Evolutionary conservation across 2,797 vertebrate genomes (phyloP), one percentile per base, ranked within the genome.

Genomic region (Bradypodion ventrale): DNA sequence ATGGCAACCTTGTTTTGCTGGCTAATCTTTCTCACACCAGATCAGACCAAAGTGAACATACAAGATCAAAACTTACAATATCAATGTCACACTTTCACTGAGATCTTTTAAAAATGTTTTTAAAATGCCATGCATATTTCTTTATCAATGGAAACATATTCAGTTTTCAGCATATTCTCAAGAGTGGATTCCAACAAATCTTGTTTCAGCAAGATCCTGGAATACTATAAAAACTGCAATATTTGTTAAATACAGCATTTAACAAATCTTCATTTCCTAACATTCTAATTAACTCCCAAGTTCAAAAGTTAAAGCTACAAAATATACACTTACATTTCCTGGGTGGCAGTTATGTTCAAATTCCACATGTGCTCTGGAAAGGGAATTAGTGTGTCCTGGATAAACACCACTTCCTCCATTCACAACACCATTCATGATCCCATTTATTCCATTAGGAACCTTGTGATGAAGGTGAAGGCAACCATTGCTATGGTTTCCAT

Each of bases 391-490:
- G 65, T 96, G 97, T 44, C 92, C 90, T 0, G 97, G 91, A 93
- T 96, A 97, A 70, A 96, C 92, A 2, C 95, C 92, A 0, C 87
- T 87, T 40, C 89, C 93, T 89, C 92, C 94, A 0, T 94, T 95
- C 1, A 96, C 89, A 84, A 95, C 96, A 10, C 97, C 97, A 32
- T 95, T 97, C 92, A 96, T 1, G 0, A 96, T 87, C 72, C 97
- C 92, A 0, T 85, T 94, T 6, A 93, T 72, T 70, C 97, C 97
- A 0, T 95, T 97, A 8, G 96, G 90, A 25, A 96, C 93, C 72
- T 98, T 97, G 80, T 97, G 98, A 83, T 99, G 98, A 80, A 96
- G 87, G 29, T 99, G 98, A 6, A 97, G 97, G 72, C 98, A 99
- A 35, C 96, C 94, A 0, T 95, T 97, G 85, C 95, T 52, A 88